Base-by-base conservation (phyloP, 2,797 vertebrate species). In the Poecilia gillii region DNA sequence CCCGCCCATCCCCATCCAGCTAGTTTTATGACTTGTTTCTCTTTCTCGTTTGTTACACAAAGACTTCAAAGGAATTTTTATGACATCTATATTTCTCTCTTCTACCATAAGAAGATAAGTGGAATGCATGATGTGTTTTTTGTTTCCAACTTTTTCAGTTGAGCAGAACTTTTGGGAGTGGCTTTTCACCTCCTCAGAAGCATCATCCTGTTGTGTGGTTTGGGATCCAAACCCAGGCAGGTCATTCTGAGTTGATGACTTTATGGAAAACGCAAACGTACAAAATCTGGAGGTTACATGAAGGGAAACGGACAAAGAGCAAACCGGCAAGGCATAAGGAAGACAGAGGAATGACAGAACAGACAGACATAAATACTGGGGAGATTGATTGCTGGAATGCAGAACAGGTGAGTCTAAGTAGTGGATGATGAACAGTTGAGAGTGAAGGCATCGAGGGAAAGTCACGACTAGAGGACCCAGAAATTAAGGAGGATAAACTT, bases 11-110 rank as follows among this genome's bases (percentile, higher is more conserved):
- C 25, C 43, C 36, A 23, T 6, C 31, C 2, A 3, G 39, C 36
- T 31, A 43, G 2, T 82, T 90, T 84, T 84, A 83, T 75, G 66
- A 84, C 81, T 80, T 87, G 59, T 81, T 83, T 87, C 68, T 36
- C 73, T 90, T 78, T 81, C 80, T 82, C 74, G 68, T 53, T 68
- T 59, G 64, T 88, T 88, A 74, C 70, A 84, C 72, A 20, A 33
- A 72, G 39, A 72, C 43, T 74, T 62, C 59, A 79, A 64, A 47
- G 8, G 41, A 53, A 62, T 76, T 66, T 72, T 70, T 62, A 11
- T 3, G 31, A 31, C 28, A 66, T 73, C 36, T 36, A 12, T 51
- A 55, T 6, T 39, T 11, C 2, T 55, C 7, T 51, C 28, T 76
- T 49, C 76, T 77, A 59, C 68, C 70, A 80, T 70, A 49, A 82